Base-by-base conservation (phyloP, 2,888 invertebrate species). In the Lissonota sp. region DNA sequence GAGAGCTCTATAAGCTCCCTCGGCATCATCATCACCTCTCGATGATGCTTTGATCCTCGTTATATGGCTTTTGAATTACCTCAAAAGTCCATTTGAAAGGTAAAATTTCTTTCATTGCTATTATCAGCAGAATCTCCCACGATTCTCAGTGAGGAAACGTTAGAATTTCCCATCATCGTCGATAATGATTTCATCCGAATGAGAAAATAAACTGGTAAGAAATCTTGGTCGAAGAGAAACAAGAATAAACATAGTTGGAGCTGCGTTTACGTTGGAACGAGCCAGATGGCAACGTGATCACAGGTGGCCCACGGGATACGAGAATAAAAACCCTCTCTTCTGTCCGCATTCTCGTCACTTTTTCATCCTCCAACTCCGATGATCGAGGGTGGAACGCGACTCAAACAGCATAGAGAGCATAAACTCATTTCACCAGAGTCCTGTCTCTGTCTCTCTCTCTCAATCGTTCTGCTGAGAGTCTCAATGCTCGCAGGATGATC, bases 321-420 rank as follows among this genome's bases (percentile, higher is more conserved):
- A 58, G 49, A 44, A 44, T 51, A 62, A 55, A n/a, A 14, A 26
- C 26, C 26, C 60, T 39, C 51, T n/a, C 3, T 49, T 58, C 77
- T 71, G 67, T 78, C 71, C 60, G 74, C 73, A 81, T 81, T 81
- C 81, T 74, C 66, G 78, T 78, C 73, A 81, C 78, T 81, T 81
- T 81, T 81, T 81, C 81, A 55, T 64, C 73, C 39, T 42, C 49
- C 66, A 44, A 10, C 16, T 16, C 64, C 37, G 73, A 73, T 46
- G 73, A 55, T 44, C 55, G 55, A 63, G 73, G 44, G 10, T 8
- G 57, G 55, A 64, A 26, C 40, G 49, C 14, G 49, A 71, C 60
- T 26, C 26, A 26, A n/a, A n/a, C n/a, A n/a, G n/a, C 26, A 26
- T 26, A 26, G 26, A 26, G 26, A 26, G 26, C 26, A 26, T 26